Base-by-base conservation (phyloP, 53 echinoderm and acorn worm genomes). In the Paracentrotus lividus region DNA sequence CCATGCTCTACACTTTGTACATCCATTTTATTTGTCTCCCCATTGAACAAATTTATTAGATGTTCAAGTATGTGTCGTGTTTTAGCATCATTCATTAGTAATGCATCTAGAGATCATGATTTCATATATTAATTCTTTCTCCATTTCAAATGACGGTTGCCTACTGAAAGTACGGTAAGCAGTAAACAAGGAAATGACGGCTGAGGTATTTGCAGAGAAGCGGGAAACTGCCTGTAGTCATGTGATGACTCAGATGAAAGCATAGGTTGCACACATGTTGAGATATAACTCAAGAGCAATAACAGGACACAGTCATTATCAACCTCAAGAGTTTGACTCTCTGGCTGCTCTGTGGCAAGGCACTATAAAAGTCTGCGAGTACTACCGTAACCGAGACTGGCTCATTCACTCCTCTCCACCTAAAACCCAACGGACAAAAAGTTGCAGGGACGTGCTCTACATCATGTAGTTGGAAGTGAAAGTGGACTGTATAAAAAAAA, bases 271-370 rank as follows among this genome's bases (percentile, higher is more conserved):
- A 49, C 81, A 81, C 86, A 56, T 86, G 86, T 56, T 36, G 55
- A 56, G 56, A 86, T 54, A 86, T 23, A 56, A 56, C 53, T n/a
- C 4, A 56, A 86, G 54, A 86, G 53, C 86, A 86, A 86, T 86
- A 86, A 86, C 86, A 86, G 86, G 86, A 86, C 86, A 86, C 56
- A 86, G 86, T 86, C 86, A 86, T 86, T 86, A 86, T 36, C 81
- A 47, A 81, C 81, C 81, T 4, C 81, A 81, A 47, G 7, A 81
- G 81, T 47, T 26, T 12, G 34, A 34, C 77, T 77, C 4, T 32
- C 67, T 72, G 36, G 72, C 72, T 72, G 72, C 26, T 8, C n/a
- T 2, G 34, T 81, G 45, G n/a, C 26, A 24, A 27, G 81, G 36
- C 38, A 47, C 81, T 86, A 86, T 86, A 12, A 6, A 77, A 33